phyloP scores from a whole-genome alignment of 2,797 vertebrate genomes.

The Trachurus trachurus region DNA sequence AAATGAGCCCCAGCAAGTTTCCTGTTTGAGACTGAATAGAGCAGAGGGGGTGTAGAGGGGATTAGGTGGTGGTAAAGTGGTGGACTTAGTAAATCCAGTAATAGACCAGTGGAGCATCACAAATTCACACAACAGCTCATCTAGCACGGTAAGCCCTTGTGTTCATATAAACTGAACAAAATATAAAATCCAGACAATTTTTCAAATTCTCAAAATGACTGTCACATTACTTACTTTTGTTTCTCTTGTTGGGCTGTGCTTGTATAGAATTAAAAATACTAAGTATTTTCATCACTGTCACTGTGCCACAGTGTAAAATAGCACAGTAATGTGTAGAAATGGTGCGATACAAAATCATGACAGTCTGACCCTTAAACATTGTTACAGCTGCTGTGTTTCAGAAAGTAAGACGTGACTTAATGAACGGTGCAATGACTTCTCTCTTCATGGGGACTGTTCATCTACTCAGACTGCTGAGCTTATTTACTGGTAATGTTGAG shows the following conservation, averaged over 20 bases:
- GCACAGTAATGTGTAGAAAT: background rate
- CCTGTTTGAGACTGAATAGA: slow-evolving; percentile 42
- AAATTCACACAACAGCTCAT: slow-evolving; percentile 31
- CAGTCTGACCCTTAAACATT: background rate
- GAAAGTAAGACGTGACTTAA: no score
- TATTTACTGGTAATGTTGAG: slow-evolving; percentile 39
- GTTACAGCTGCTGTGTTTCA: slow-evolving; percentile 12
- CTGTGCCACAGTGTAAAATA: background rate
- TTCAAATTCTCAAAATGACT: background rate
- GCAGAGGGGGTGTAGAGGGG: background rate
- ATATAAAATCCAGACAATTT: background rate
- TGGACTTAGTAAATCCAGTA: background rate
- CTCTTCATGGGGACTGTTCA: slow-evolving; percentile 35
- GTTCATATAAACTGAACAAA: background rate
- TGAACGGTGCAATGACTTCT: background rate
- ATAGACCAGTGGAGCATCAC: slow-evolving; percentile 15
- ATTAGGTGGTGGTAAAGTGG: slow-evolving; percentile 27
- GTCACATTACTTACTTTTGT: background rate
- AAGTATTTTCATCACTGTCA: background rate
- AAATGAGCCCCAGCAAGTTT: slow-evolving; percentile 39
- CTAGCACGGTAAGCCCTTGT: slow-evolving; percentile 31
- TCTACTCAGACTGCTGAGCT: slow-evolving; percentile 34
- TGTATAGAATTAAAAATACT: background rate
- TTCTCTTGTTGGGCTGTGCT: background rate
- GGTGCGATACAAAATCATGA: background rate